Evolutionary conservation across 2,797 vertebrate species (phyloP), one percentile per base, ranked within the genome.

Genomic region (Meda fulgida): DNA sequence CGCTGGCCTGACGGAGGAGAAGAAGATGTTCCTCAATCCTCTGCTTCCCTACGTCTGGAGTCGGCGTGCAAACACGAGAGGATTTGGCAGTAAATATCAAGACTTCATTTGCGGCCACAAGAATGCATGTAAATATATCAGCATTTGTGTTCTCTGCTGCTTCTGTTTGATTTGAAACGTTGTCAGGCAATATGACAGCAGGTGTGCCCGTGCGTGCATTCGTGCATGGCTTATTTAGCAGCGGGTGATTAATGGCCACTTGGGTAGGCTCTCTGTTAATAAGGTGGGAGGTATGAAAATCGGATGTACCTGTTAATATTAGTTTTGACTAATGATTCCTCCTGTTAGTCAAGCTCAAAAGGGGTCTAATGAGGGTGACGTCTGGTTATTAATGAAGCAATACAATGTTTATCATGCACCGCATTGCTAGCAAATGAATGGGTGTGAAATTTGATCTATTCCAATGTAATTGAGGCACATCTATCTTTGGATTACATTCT

Each of bases 301-400:
- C 87, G 86, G 88, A 87, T 87, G 86, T 87, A 91, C 89, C 89
- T 89, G 86, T 89, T 91, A 91, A 89, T 90, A 91, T 91, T 91
- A 84, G 81, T 90, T 86, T 89, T 87, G 86, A 89, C 85, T 89
- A 88, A 90, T 79, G 85, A 87, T 87, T 88, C 89, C 73, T 87
- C 81, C 83, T 84, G 88, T 89, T 85, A 86, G 87, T 89, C 85
- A 85, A 82, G 80, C 87, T 89, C 85, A 89, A 83, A 90, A 65
- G 51, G 80, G 77, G 53, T 86, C 83, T 90, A 87, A 89, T 87
- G 84, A 90, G 85, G 83, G 86, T 78, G 84, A 86, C 81, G 87
- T 87, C 84, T 80, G 86, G 84, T 86, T 90, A 88, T 89, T 90
- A 89, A 88, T 86, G 87, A 89, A 86, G 80, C 80, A 87, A 89